A percentile compares a stretch with the other conserved stretches of the same genome.
Evolutionary conservation across 1,140 invertebrate species (phyloP).

Genomic region (Pseudobourletiella spinata): DNA sequence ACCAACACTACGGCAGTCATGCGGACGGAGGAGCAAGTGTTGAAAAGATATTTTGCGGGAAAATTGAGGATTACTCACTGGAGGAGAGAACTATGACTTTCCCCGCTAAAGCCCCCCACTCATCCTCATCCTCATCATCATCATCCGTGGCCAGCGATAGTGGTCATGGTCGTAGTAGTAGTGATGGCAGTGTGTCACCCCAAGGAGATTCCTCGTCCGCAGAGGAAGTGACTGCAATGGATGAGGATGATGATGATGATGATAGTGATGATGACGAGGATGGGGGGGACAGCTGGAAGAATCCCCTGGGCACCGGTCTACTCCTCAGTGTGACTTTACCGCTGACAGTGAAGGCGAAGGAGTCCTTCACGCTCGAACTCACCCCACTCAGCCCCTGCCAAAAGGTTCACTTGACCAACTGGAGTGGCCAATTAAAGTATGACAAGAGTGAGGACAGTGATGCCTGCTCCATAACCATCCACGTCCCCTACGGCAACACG

Average conservation of each 20-base stretch:
- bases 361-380: conserved; percentile 27
- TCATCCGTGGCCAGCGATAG: neutral
- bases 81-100: conserved; percentile 29
- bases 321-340: conserved; percentile 14
- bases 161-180: neutral
- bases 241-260: neutral
- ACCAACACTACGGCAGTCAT: neutral
- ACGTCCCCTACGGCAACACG: conserved; percentile 33
- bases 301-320: neutral
- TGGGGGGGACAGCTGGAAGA: neutral
- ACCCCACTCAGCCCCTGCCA: conserved; percentile 28
- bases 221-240: neutral
- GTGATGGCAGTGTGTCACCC: neutral
- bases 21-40: neutral
- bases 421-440: conserved; percentile 28
- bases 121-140: neutral
- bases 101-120: neutral
- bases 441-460: conserved; percentile 22
- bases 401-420: conserved; percentile 23
- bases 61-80: conserved; percentile 31
- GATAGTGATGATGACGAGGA: neutral
- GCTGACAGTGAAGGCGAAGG: conserved; percentile 18
- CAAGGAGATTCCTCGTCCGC: neutral
- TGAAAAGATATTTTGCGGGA: conserved; percentile 29
- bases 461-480: conserved; percentile 32